These are phyloP conservation scores for Turnix velox DNA, from an alignment of 2,113 vertebrate species.

Conservation along the genomic window DNA sequence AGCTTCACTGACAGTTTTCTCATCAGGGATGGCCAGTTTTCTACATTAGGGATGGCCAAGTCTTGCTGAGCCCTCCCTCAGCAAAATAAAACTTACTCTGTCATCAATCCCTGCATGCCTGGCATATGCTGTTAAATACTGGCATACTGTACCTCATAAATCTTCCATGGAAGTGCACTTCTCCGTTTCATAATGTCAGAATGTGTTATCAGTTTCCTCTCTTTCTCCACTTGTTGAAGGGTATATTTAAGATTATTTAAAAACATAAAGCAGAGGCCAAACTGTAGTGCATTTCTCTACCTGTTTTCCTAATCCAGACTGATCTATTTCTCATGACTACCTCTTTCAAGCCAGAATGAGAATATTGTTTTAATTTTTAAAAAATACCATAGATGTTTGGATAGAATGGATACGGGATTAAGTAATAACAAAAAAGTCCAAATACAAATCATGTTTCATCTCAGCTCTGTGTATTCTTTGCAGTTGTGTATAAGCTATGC, in stretches of 20 bases:
- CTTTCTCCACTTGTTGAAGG: background rate
- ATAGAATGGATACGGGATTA: background rate
- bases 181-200: background rate
- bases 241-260: background rate
- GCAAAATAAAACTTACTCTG: background rate
- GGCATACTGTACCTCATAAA: background rate
- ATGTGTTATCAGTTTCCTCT: background rate
- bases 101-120: conserved; percentile 5
- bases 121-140: background rate
- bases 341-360: background rate
- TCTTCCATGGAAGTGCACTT: background rate
- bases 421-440: background rate
- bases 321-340: background rate
- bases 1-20: background rate
- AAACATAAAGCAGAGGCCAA: background rate
- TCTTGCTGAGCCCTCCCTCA: background rate
- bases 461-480: background rate
- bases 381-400: background rate
- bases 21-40: background rate
- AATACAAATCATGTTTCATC: background rate
- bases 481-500: background rate
- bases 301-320: background rate
- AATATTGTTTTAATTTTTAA: background rate
- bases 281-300: background rate
- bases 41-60: background rate